These are phyloP conservation scores for Phenganax marumi DNA, from an alignment of 92 coral and sea anemone species.

Conservation along the genomic window DNA sequence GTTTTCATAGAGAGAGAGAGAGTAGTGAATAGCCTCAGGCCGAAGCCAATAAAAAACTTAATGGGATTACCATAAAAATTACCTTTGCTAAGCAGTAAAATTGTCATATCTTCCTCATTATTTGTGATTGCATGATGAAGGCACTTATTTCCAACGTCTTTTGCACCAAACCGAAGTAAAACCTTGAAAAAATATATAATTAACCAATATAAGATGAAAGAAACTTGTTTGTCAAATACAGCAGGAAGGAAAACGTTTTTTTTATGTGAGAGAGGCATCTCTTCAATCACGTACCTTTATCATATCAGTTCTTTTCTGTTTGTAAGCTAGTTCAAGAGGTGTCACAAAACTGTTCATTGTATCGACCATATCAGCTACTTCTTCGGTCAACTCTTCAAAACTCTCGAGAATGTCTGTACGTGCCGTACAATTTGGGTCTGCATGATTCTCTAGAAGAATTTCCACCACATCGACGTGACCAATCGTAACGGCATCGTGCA, in stretches of 20 bases:
- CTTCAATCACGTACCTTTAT: background rate
- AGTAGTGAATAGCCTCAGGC: too few species aligned
- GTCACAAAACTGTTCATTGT: slow-evolving; percentile 44
- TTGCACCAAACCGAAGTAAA: slow-evolving; percentile 59
- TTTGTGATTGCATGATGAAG: slow-evolving; percentile 71
- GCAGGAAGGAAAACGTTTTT: too few species aligned
- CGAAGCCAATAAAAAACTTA: too few species aligned
- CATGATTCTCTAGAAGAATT: slow-evolving; percentile 68
- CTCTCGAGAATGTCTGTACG: slow-evolving; percentile 34
- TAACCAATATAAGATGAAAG: background rate
- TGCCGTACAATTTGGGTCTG: slow-evolving; percentile 69
- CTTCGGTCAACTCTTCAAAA: slow-evolving; percentile 32
- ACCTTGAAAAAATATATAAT: background rate
- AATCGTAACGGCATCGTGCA: slow-evolving; percentile 82
- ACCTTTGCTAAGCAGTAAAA: slow-evolving; percentile 74
- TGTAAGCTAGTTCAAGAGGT: slow-evolving; percentile 83
- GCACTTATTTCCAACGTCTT: slow-evolving; percentile 71
- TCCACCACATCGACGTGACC: slow-evolving; percentile 77
- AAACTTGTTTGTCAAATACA: background rate
- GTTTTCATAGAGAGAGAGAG: too few species aligned
- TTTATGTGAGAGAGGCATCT: too few species aligned
- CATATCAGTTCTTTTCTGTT: slow-evolving; percentile 49
- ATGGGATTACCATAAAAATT: background rate
- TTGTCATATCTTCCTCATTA: slow-evolving; percentile 63
- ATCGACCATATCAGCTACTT: slow-evolving; percentile 41